Evolutionary conservation across 2,113 vertebrate species (phyloP).

Genomic region (Stomatorhinus ivindoensis): DNA sequence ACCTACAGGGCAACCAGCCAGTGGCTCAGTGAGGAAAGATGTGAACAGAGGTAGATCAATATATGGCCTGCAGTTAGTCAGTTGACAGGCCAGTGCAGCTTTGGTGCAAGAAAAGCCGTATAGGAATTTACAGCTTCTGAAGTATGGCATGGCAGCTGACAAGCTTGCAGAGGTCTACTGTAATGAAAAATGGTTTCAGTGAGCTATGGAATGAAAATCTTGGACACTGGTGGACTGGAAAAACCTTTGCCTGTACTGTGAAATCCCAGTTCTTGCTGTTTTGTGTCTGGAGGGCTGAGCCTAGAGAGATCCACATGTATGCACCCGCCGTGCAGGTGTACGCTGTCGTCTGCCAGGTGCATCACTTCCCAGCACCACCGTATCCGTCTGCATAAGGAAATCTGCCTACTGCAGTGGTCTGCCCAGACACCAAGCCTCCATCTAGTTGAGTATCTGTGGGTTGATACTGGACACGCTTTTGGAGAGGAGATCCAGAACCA

Average conservation of each 20-base stretch:
- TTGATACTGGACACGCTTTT: background rate
- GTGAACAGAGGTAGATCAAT: background rate
- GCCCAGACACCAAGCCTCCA: background rate
- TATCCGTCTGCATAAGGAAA: background rate
- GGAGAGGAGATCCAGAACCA: background rate
- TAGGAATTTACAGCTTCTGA: background rate
- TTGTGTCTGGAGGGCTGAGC: background rate
- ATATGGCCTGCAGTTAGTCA: background rate
- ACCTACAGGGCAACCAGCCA: background rate
- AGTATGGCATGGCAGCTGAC: background rate
- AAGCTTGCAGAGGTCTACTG: background rate
- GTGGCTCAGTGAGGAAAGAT: background rate
- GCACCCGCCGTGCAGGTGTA: no score
- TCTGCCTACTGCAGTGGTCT: background rate
- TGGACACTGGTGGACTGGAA: background rate
- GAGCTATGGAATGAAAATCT: background rate
- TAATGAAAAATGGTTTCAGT: background rate
- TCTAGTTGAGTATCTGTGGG: background rate
- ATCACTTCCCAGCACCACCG: background rate
- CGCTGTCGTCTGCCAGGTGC: background rate
- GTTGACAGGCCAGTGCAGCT: background rate
- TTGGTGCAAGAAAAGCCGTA: background rate
- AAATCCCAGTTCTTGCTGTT: background rate
- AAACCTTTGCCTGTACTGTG: background rate
- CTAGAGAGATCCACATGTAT: background rate